These are phyloP conservation scores for Hipposideros armiger DNA, from an alignment of 2,113 vertebrate species.

Conservation along the genomic window DNA sequence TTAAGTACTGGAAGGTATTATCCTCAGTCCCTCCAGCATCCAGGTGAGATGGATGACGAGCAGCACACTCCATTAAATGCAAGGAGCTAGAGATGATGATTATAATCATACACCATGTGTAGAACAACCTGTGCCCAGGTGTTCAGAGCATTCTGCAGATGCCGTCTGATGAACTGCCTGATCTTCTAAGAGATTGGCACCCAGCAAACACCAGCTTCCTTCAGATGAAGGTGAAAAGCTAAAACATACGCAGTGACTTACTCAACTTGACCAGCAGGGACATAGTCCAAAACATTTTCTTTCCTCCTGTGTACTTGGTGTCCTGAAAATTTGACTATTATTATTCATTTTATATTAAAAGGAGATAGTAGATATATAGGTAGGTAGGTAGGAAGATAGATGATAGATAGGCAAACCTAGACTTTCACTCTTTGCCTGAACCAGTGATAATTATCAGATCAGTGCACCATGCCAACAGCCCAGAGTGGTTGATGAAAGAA, in stretches of 20 bases:
- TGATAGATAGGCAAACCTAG: background rate
- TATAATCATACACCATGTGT: background rate
- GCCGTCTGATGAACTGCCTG: slow-evolving; percentile 43
- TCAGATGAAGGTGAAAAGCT: background rate
- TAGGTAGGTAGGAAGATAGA: too few relatives aligned
- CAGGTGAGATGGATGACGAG: slow-evolving; percentile 33
- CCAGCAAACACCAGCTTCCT: background rate
- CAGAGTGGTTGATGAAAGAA: background rate
- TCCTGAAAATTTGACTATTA: background rate
- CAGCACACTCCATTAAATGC: background rate
- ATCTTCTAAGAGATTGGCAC: background rate
- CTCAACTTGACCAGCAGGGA: background rate
- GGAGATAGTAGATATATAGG: background rate
- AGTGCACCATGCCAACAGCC: background rate
- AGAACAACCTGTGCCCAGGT: slow-evolving; percentile 15
- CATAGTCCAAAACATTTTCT: background rate
- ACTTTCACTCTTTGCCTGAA: background rate
- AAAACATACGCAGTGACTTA: background rate
- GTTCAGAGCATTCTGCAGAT: slow-evolving; percentile 45
- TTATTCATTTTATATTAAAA: background rate
- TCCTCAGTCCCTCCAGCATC: slow-evolving; percentile 64
- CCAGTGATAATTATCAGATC: background rate
- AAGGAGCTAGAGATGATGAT: slow-evolving; percentile 35
- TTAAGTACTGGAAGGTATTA: slow-evolving; percentile 60
- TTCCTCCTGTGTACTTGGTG: background rate